Evolutionary conservation across 2,113 vertebrate genomes (phyloP).

Genomic region (Anhinga rufa): DNA sequence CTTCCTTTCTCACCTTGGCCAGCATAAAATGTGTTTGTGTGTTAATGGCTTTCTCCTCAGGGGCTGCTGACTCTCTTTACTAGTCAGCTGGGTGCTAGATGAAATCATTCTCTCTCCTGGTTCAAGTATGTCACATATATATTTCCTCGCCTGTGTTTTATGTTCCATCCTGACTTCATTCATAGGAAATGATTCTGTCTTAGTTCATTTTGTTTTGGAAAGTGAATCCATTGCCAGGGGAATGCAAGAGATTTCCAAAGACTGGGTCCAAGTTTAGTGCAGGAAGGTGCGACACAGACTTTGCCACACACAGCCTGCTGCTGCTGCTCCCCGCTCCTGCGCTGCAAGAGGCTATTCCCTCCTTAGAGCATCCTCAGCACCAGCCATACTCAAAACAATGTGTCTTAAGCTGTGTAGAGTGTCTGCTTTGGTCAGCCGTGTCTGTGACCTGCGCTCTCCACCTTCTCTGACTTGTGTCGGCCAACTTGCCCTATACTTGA

Average conservation of each 20-base stretch:
- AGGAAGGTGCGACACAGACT: constrained; percentile 2
- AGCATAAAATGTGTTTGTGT: constrained; percentile 52
- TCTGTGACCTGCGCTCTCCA: background rate
- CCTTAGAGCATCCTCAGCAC: background rate
- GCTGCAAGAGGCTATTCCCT: background rate
- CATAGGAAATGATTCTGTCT: constrained; percentile 25
- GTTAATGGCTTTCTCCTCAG: constrained; percentile 43
- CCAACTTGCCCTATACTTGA: background rate
- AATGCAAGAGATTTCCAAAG: constrained; percentile 36
- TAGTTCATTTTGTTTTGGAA: constrained; percentile 58
- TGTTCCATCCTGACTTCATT: constrained; percentile 6
- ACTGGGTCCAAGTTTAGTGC: background rate
- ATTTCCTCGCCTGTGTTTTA: background rate
- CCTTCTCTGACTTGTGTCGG: background rate
- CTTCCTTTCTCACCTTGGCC: constrained; percentile 51
- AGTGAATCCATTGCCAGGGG: constrained; percentile 25
- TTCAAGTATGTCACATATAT: background rate
- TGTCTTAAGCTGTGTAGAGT: background rate
- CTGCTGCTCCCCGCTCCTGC: background rate
- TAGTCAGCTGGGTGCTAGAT: constrained; percentile 22
- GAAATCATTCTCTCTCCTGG: constrained; percentile 33
- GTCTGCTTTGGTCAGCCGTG: background rate
- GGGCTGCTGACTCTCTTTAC: constrained; percentile 14
- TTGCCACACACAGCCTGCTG: constrained; percentile 35
- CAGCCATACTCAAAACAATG: background rate